phyloP scores from a whole-genome alignment of 2,888 invertebrate genomes.

The Argynnis bischoffii region DNA sequence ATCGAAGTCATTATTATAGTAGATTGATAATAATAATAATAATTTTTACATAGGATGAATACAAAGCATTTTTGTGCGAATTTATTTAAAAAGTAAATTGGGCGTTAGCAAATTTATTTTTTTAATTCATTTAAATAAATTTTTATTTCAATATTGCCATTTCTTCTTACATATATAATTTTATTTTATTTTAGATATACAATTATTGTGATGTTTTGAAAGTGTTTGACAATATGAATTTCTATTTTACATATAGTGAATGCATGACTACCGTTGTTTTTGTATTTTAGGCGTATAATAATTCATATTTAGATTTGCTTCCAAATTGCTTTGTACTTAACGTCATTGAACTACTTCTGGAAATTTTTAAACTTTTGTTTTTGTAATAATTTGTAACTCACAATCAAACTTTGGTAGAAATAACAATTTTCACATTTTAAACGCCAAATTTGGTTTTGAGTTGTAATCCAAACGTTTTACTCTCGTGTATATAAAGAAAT shows the following conservation, averaged over 20 bases:
- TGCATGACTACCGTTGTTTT: constrained; percentile 16
- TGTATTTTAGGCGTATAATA: constrained; percentile 21
- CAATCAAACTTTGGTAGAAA: constrained; percentile 7
- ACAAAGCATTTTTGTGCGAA: neutral
- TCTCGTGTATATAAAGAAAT: constrained; percentile 70
- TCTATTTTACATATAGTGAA: neutral
- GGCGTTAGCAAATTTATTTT: neutral
- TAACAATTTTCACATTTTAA: neutral
- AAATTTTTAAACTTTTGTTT: constrained; percentile 6
- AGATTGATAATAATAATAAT: neutral
- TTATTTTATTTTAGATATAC: constrained; percentile 1
- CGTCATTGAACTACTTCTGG: constrained; percentile 29
- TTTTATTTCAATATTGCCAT: neutral
- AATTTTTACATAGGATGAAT: neutral
- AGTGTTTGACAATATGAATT: constrained; percentile 18
- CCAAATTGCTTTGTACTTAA: constrained; percentile 71
- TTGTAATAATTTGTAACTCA: constrained; percentile 20
- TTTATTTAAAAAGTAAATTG: neutral
- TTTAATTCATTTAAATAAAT: neutral
- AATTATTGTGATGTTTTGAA: neutral
- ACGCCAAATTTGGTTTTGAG: constrained; percentile 15
- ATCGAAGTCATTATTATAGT: constrained; percentile 1
- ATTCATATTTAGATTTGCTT: constrained; percentile 50
- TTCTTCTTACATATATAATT: neutral
- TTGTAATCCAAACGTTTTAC: constrained; percentile 44